A percentile compares a stretch with the other conserved stretches of the same genome.
Evolutionary conservation across 2,797 vertebrate genomes (phyloP).

Genomic region (Linurgus olivaceus): DNA sequence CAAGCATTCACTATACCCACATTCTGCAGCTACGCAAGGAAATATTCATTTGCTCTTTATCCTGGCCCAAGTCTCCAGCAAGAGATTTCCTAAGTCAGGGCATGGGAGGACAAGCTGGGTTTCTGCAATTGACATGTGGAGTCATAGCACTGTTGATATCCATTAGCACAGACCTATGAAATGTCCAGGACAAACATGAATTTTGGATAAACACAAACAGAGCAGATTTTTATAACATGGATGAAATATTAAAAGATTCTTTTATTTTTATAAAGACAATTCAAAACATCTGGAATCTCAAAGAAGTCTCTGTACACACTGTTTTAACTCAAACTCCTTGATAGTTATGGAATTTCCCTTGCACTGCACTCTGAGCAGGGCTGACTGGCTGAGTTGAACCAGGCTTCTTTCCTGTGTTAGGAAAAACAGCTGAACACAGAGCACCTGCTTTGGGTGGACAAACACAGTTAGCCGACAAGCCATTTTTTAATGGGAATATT

Average conservation of each 20-base stretch:
- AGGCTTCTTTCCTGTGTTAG: neutral
- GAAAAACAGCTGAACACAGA: slow-evolving; percentile 17
- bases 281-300: slow-evolving; percentile 40
- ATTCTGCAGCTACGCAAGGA: neutral
- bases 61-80: neutral
- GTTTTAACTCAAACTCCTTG: neutral
- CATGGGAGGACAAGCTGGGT: slow-evolving; percentile 26
- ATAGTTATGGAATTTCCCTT: slow-evolving; percentile 28
- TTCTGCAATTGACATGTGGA: neutral
- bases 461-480: neutral
- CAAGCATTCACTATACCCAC: neutral
- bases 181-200: neutral
- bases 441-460: neutral
- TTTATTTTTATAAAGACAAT: slow-evolving; percentile 23
- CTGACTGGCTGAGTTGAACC: neutral
- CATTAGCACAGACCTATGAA: neutral
- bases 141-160: neutral
- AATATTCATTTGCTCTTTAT: slow-evolving; percentile 28
- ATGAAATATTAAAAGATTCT: neutral
- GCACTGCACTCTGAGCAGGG: neutral
- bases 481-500: neutral
- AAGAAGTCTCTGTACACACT: neutral
- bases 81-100: slow-evolving; percentile 8
- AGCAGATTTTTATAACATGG: neutral
- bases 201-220: slow-evolving; percentile 11